phyloP scores from a whole-genome alignment of 2,113 vertebrate species.

The Sander vitreus region DNA sequence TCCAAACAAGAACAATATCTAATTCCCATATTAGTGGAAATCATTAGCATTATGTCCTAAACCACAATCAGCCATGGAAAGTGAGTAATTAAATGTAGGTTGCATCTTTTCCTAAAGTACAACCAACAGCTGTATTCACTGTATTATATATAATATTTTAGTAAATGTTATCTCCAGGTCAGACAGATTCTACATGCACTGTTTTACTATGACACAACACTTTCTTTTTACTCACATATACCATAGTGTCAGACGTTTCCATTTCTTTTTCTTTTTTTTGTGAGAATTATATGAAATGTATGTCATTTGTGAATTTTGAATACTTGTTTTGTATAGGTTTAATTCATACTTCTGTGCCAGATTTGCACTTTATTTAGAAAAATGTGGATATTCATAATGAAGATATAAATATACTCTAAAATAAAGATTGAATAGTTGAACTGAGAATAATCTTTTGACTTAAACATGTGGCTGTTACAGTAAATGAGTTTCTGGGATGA shows the following conservation, averaged over 20 bases:
- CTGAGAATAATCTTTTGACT: constrained; percentile 6
- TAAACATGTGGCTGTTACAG: constrained; percentile 25
- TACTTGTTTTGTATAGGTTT: constrained; percentile 28
- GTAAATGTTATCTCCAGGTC: constrained; percentile 7
- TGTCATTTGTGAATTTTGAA: constrained; percentile 48
- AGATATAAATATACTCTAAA: constrained; percentile 5
- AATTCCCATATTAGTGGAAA: not conserved
- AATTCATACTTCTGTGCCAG: constrained; percentile 73
- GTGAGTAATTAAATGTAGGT: not conserved
- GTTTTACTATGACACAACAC: constrained; percentile 42
- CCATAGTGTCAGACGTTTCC: not conserved
- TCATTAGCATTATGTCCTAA: not conserved
- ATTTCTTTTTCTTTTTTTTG: not conserved
- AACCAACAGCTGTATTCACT: constrained; percentile 17
- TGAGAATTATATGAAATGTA: constrained; percentile 31
- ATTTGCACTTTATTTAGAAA: constrained; percentile 85
- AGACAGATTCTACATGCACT: constrained; percentile 60
- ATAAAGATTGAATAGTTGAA: constrained; percentile 12
- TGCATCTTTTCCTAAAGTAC: constrained; percentile 4
- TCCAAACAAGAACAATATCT: not conserved
- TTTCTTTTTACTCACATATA: constrained; percentile 21
- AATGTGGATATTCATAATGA: constrained; percentile 40
- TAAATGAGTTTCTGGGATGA: constrained; percentile 42
- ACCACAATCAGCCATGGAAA: not conserved
- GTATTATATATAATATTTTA: constrained; percentile 10